Evolutionary conservation across 2,797 vertebrate species (phyloP), one percentile per base, ranked within the genome.

Genomic region (Tarsius wallacei): DNA sequence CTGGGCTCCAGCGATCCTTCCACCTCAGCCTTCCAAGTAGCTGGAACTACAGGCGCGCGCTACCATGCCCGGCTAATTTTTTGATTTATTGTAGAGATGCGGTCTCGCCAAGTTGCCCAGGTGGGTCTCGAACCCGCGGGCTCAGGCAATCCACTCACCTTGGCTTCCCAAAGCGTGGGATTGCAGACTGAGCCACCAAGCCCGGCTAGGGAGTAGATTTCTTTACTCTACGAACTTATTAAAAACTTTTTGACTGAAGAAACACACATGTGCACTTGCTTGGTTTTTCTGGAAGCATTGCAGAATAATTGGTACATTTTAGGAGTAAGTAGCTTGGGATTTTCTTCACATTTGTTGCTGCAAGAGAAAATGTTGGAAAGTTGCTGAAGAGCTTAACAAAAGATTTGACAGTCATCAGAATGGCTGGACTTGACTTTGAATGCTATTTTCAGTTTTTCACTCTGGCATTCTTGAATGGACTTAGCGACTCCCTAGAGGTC

Each of bases 301-400:
- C 57, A 70, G 53, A 77, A 64, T 71, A 82, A 33, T n/a, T 82
- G 33, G 51, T 5, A 68, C 9, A 57, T 91, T 93, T 87, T 92
- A 11, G 73, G 80, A 73, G 80, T 66, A 36, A 6, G 33, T 87
- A 71, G 61, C 49, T 73, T 2, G 1, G 70, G 12, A 51, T 88
- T 95, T 81, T 93, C 81, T 90, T 93, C 57, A 89, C 64, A 59
- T 90, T 55, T 86, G 49, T 61, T 81, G 66, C 71, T 70, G 15
- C 76, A 10, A n/a, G 51, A 76, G 68, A 81, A 95, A 49, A 86
- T 55, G 22, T 4, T 90, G 73, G 73, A 61, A 90, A 61, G 74
- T 73, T 61, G n/a, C 36, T 61, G 21, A 53, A 76, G n/a, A 36
- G 15, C 82, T 94, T 53, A 68, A 51, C 22, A 63, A 81, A 96